These are phyloP conservation scores for Hypselothyrea guttata DNA, from an alignment of 2,888 invertebrate genomes.

Conservation along the genomic window DNA sequence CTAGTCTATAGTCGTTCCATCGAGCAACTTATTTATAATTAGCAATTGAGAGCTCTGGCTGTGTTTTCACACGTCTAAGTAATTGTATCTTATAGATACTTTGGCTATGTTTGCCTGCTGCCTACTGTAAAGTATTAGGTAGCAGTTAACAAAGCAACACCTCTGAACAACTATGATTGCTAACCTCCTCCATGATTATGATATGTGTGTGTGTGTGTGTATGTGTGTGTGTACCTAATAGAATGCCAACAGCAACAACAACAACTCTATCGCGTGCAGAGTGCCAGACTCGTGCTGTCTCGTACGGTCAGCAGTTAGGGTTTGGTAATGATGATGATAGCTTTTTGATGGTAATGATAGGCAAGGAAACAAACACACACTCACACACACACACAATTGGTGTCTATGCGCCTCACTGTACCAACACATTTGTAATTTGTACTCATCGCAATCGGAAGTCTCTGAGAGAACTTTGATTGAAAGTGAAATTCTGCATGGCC, in stretches of 20 bases:
- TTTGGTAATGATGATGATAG: slow-evolving; percentile 74
- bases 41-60: too few species aligned
- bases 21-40: too few species aligned
- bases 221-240: slow-evolving; percentile 39
- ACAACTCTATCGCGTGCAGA: slow-evolving; percentile 66
- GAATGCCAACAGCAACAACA: slow-evolving; percentile 31
- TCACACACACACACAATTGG: slow-evolving; percentile 7
- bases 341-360: slow-evolving; percentile 74
- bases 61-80: slow-evolving; percentile 3
- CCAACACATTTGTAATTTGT: slow-evolving; percentile 26
- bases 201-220: slow-evolving; percentile 34
- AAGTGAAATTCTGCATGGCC: slow-evolving; percentile 64
- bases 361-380: slow-evolving; percentile 32
- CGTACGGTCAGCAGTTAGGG: slow-evolving; percentile 35
- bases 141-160: slow-evolving; percentile 69
- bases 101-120: slow-evolving; percentile 30
- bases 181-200: slow-evolving; percentile 41
- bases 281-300: slow-evolving; percentile 67
- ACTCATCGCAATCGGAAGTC: slow-evolving; percentile 63
- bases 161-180: slow-evolving; percentile 62
- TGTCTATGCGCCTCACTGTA: slow-evolving; percentile 1
- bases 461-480: slow-evolving; percentile 54
- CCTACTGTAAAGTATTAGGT: slow-evolving; percentile 45
- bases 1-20: too few species aligned
- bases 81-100: slow-evolving; percentile 32